These are phyloP conservation scores for Protaetia brevitarsis DNA, from an alignment of 1,140 invertebrate species.

Conservation along the genomic window DNA sequence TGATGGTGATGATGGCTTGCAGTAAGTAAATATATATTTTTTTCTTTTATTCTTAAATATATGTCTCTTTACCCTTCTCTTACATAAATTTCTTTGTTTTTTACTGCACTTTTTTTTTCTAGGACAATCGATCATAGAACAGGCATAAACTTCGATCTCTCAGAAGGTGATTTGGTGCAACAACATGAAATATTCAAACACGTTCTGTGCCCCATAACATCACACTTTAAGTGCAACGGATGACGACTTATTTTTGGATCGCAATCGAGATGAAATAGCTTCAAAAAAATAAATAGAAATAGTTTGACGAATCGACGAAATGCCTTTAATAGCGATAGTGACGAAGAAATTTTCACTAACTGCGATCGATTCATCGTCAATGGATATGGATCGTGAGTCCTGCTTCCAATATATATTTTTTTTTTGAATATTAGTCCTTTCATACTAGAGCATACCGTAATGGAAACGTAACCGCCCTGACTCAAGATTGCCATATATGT, in stretches of 20 bases:
- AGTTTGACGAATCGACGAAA: conserved; percentile 31
- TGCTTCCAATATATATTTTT: background rate
- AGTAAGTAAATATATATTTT: conserved; percentile 40
- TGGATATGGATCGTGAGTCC: conserved; percentile 46
- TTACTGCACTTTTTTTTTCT: conserved; percentile 25
- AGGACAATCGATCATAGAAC: conserved; percentile 52
- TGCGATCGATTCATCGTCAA: conserved; percentile 32
- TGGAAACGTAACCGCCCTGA: too few species aligned
- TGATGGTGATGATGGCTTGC: conserved; percentile 61
- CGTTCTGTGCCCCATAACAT: conserved; percentile 51
- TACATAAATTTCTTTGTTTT: too few species aligned
- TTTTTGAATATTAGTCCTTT: background rate
- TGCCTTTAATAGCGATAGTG: conserved; percentile 40
- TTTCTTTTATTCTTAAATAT: too few species aligned
- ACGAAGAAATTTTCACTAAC: conserved; percentile 39
- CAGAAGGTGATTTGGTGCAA: conserved; percentile 47
- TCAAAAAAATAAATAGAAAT: conserved; percentile 47
- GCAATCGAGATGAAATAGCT: conserved; percentile 43
- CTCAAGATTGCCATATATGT: too few species aligned
- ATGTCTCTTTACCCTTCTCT: conserved; percentile 33
- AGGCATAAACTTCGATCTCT: conserved; percentile 54
- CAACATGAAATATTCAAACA: conserved; percentile 57
- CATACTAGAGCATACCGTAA: too few species aligned
- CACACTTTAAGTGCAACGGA: conserved; percentile 55
- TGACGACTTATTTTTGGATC: conserved; percentile 54